phyloP scores from a whole-genome alignment of 1,140 invertebrate genomes.

The Luehdorfia chinensis region DNA sequence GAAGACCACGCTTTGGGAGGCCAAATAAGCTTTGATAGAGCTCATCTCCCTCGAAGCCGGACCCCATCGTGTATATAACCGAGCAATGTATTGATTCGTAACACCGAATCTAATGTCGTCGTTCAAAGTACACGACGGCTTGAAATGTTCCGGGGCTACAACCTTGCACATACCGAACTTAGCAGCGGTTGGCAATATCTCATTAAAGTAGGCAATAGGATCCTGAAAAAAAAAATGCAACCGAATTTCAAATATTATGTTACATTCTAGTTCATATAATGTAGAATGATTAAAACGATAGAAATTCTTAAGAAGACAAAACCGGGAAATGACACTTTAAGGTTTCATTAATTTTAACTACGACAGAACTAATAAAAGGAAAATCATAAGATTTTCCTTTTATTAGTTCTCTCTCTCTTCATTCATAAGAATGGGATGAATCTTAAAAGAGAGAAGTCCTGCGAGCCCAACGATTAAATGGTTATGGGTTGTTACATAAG shows the following conservation, averaged over 20 bases:
- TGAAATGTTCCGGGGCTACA: slow-evolving; percentile 91
- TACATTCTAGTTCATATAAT: background rate
- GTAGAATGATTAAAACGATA: no score
- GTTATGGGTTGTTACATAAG: no score
- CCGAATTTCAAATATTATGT: background rate
- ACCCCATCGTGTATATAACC: slow-evolving; percentile 93
- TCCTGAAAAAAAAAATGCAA: slow-evolving; percentile 77
- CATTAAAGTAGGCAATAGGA: slow-evolving; percentile 92
- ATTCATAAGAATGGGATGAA: no score
- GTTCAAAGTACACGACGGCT: slow-evolving; percentile 91
- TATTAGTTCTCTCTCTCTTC: no score
- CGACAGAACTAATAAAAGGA: no score
- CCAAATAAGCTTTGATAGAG: slow-evolving; percentile 90
- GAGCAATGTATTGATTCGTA: slow-evolving; percentile 94
- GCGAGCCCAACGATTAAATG: no score
- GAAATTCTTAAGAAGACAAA: no score
- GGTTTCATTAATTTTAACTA: background rate
- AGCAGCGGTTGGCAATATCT: slow-evolving; percentile 87
- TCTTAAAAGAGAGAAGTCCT: no score
- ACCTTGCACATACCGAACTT: slow-evolving; percentile 93
- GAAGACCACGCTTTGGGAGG: slow-evolving; percentile 86
- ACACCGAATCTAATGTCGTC: slow-evolving; percentile 93
- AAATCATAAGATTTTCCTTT: no score
- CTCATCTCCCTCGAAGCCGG: slow-evolving; percentile 91
- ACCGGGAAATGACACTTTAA: slow-evolving; percentile 7